These are phyloP conservation scores for Cossypha heuglini DNA, from an alignment of 2,797 vertebrate species.

Conservation along the genomic window DNA sequence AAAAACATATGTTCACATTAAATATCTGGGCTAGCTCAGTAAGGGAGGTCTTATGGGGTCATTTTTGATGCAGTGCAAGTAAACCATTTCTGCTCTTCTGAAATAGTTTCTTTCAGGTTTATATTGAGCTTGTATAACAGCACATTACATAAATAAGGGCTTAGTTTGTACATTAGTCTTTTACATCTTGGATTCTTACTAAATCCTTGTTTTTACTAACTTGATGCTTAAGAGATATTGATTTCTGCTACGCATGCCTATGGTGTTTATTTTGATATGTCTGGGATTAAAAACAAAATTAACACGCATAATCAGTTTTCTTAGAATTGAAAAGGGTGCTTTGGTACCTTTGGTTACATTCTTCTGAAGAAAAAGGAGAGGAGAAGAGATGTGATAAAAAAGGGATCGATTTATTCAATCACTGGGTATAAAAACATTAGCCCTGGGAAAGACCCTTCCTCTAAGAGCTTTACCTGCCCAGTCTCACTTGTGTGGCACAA, in stretches of 20 bases:
- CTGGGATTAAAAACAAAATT: conserved; percentile 78
- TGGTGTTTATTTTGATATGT: conserved; percentile 76
- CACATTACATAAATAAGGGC: conserved; percentile 74
- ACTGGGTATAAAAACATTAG: conserved; percentile 73
- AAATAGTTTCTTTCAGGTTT: conserved; percentile 70
- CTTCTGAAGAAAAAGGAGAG: conserved; percentile 57
- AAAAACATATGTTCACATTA: conserved; percentile 69
- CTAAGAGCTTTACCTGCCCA: conserved; percentile 71
- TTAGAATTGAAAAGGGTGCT: conserved; percentile 51
- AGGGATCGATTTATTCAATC: conserved; percentile 78
- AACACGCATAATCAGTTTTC: conserved; percentile 77
- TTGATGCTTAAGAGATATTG: conserved; percentile 73
- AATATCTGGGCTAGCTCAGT: conserved; percentile 62
- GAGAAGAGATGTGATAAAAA: conserved; percentile 67
- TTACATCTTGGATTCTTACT: conserved; percentile 71
- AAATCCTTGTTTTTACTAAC: conserved; percentile 78
- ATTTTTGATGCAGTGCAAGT: conserved; percentile 70
- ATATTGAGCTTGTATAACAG: conserved; percentile 58
- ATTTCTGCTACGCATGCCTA: conserved; percentile 69
- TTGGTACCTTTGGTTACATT: conserved; percentile 41
- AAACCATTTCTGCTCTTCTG: conserved; percentile 63
- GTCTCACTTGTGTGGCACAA: conserved; percentile 66
- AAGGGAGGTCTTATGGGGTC: conserved; percentile 69
- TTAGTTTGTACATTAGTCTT: conserved; percentile 74
- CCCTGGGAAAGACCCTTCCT: conserved; percentile 73